Conservation (phyloP, 2,113 vertebrate species). For the Pyxicephalus adspersus region DNA sequence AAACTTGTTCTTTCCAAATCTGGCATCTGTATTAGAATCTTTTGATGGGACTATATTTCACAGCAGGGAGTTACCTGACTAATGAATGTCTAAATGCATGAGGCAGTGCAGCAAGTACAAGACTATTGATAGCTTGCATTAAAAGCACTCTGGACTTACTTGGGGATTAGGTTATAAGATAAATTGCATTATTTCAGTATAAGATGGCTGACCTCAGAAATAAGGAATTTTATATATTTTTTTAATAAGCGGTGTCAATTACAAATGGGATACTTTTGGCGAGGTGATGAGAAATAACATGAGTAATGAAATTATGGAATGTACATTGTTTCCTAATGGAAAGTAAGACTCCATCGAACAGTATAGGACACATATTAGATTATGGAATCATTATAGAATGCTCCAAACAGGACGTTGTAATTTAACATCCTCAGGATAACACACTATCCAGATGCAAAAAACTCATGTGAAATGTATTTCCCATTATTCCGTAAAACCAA, state of each 20-base stretch:
- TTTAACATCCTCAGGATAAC: background rate
- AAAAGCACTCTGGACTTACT: background rate
- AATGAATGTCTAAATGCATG: constrained; percentile 21
- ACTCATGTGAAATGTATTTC: background rate
- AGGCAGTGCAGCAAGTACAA: constrained; percentile 3
- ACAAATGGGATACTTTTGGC: constrained; percentile 12
- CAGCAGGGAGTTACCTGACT: background rate
- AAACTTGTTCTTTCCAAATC: no score
- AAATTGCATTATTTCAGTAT: constrained; percentile 30
- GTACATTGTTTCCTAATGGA: constrained; percentile 17
- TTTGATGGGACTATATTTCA: no score
- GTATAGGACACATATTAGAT: constrained; percentile 10
- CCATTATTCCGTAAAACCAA: no score
- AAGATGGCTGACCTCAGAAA: background rate
- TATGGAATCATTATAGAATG: constrained; percentile 6
- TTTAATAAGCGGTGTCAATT: background rate
- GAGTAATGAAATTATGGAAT: constrained; percentile 15
- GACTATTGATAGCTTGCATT: constrained; percentile 8
- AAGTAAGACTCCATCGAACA: background rate
- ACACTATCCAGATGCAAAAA: background rate
- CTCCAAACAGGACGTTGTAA: background rate
- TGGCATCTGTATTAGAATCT: no score
- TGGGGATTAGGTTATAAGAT: constrained; percentile 13
- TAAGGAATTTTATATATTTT: background rate
- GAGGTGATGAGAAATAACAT: background rate